These are phyloP conservation scores for Anisognathus igniventris DNA, from an alignment of 2,797 vertebrate species.

Conservation along the genomic window DNA sequence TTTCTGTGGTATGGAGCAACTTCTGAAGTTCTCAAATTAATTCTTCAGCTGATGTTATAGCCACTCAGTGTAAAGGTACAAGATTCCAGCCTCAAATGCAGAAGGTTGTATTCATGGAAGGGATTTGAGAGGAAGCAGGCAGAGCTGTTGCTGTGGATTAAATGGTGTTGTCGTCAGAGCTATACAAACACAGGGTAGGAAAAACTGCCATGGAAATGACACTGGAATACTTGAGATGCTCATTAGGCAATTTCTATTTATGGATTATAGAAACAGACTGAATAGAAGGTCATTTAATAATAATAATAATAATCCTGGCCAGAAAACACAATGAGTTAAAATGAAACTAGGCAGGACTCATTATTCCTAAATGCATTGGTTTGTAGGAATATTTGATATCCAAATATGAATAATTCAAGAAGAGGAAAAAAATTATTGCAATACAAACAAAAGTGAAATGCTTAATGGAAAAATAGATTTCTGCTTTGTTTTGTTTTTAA, in stretches of 20 bases:
- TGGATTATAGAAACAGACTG: neutral
- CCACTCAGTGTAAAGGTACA: neutral
- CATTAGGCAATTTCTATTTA: constrained; percentile 15
- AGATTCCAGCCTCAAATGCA: neutral
- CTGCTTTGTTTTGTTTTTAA: neutral
- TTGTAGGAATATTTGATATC: constrained; percentile 1
- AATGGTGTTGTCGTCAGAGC: neutral
- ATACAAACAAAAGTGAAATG: neutral
- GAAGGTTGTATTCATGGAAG: neutral
- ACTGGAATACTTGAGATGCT: neutral
- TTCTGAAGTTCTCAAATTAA: neutral
- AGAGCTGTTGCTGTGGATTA: neutral
- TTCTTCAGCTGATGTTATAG: neutral
- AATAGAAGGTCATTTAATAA: neutral
- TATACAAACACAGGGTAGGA: neutral
- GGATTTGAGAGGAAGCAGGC: neutral
- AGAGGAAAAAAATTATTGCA: neutral
- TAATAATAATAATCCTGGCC: neutral
- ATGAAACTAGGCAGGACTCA: neutral
- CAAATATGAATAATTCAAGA: constrained; percentile 1
- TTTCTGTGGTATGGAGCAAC: neutral
- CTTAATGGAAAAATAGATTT: neutral
- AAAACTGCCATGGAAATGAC: neutral
- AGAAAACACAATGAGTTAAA: neutral
- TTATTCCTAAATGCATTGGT: neutral